Evolutionary conservation across 2,113 vertebrate species (phyloP).

Genomic region (Carassius auratus): DNA sequence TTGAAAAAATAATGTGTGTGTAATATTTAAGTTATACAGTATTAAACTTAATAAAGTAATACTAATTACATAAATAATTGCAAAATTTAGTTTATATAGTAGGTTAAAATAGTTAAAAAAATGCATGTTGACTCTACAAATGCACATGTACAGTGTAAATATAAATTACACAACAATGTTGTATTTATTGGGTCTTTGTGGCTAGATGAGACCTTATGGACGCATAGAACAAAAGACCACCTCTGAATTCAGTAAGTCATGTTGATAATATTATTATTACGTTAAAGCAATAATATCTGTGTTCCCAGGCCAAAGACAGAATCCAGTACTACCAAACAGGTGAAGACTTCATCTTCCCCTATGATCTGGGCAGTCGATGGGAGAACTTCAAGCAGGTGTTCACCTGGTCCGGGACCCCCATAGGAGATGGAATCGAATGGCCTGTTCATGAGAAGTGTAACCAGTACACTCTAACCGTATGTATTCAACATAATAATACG

Average conservation of each 20-base stretch:
- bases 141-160: background rate
- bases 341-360: constrained; percentile 93
- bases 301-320: constrained; percentile 93
- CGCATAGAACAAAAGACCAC: background rate
- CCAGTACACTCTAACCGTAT: constrained; percentile 91
- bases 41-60: background rate
- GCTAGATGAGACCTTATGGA: background rate
- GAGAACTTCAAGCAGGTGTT: constrained; percentile 96
- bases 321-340: constrained; percentile 98
- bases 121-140: background rate
- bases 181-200: background rate
- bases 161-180: too few species aligned
- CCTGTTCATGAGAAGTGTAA: constrained; percentile 87
- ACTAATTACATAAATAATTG: background rate
- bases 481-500: constrained; percentile 5
- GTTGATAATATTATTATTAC: background rate
- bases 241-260: background rate
- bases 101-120: background rate
- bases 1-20: too few species aligned
- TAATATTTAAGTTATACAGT: background rate
- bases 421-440: constrained; percentile 89
- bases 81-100: background rate
- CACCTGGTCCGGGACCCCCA: constrained; percentile 90
- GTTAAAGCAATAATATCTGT: constrained; percentile 7
- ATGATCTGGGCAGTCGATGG: constrained; percentile 91